phyloP scores from a whole-genome alignment of 2,113 vertebrate species.

The Nibea coibor region DNA sequence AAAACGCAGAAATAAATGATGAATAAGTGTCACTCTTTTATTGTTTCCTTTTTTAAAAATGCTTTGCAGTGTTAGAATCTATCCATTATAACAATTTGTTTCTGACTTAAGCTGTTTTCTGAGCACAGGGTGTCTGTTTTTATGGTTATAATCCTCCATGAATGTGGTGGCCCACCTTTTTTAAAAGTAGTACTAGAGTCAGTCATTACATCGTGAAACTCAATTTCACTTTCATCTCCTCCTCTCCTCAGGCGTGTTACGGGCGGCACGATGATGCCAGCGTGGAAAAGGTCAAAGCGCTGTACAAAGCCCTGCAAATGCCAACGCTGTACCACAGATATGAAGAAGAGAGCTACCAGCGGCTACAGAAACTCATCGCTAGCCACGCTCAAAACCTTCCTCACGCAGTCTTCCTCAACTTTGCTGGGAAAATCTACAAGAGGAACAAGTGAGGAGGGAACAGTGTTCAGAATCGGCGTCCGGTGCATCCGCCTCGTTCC shows the following conservation, averaged over 20 bases:
- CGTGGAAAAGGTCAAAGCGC: slow-evolving; percentile 88
- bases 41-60: not conserved
- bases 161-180: not conserved
- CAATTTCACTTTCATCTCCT: not conserved
- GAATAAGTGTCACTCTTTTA: too few relatives aligned
- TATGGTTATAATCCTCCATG: not conserved
- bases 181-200: not conserved
- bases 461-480: not conserved
- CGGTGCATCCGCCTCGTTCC: not conserved
- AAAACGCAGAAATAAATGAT: too few relatives aligned
- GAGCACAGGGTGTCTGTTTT: not conserved
- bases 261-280: slow-evolving; percentile 87
- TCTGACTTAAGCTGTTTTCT: not conserved
- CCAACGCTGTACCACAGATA: slow-evolving; percentile 81
- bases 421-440: slow-evolving; percentile 92
- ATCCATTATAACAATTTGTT: not conserved
- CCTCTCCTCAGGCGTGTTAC: slow-evolving; percentile 83
- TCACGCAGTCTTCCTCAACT: slow-evolving; percentile 86
- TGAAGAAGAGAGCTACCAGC: slow-evolving; percentile 90
- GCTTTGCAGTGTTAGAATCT: not conserved
- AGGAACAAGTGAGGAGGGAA: slow-evolving; percentile 87
- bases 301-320: slow-evolving; percentile 88
- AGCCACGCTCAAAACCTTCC: slow-evolving; percentile 83
- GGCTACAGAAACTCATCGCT: slow-evolving; percentile 86
- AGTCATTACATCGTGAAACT: too few relatives aligned